These are phyloP conservation scores for Eilema sororculum DNA, from an alignment of 2,888 invertebrate species.

Conservation along the genomic window DNA sequence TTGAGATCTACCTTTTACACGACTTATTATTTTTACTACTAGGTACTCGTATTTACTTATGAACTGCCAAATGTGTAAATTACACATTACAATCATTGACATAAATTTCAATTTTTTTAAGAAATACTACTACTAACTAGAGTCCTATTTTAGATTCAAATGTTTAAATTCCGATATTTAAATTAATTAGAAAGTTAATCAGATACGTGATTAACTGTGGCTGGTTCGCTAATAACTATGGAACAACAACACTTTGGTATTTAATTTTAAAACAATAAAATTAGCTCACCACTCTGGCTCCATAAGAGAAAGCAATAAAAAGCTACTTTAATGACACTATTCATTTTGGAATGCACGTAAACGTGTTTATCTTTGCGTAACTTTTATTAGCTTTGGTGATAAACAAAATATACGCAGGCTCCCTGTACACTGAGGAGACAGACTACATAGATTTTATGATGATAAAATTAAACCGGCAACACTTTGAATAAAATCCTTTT, in stretches of 20 bases:
- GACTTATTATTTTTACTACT: background rate
- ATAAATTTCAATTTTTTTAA: background rate
- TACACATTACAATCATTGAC: background rate
- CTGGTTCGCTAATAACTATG: background rate
- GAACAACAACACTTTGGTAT: constrained; percentile 3
- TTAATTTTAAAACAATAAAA: constrained; percentile 4
- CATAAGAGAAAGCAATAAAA: background rate
- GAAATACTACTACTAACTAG: background rate
- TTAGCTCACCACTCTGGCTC: background rate
- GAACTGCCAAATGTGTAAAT: background rate
- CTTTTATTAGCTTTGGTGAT: constrained; percentile 4
- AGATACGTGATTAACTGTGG: background rate
- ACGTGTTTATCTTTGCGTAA: constrained; percentile 4
- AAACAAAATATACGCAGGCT: background rate
- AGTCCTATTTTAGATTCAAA: background rate
- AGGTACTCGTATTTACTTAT: background rate
- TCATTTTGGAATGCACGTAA: background rate
- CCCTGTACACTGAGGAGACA: background rate
- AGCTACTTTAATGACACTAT: constrained; percentile 1
- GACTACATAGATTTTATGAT: background rate
- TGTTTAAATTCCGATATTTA: background rate
- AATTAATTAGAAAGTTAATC: constrained; percentile 1
- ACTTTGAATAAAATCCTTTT: background rate
- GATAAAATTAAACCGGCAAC: background rate
- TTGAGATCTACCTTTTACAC: no score